phyloP scores from a whole-genome alignment of 2,797 vertebrate species.

The Hyperoplus lanceolatus region DNA sequence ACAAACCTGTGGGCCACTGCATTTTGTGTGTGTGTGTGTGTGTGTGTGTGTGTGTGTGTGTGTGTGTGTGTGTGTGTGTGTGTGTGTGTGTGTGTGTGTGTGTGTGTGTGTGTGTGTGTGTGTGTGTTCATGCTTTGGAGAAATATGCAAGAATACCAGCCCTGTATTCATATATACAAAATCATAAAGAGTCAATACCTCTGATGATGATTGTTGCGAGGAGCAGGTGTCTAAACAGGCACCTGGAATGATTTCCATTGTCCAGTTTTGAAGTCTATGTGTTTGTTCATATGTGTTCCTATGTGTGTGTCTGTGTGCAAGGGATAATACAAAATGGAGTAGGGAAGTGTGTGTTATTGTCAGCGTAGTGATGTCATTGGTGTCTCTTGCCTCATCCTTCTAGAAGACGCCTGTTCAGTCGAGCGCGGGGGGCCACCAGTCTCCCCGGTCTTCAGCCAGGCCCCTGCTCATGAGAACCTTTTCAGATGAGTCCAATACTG shows the following conservation, averaged over 20 bases:
- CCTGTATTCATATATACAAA: not conserved
- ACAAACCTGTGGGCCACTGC: constrained; percentile 49
- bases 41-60: constrained; percentile 14
- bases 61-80: constrained; percentile 48
- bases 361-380: constrained; percentile 80
- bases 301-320: constrained; percentile 42
- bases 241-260: constrained; percentile 32
- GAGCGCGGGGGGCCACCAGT: constrained; percentile 86
- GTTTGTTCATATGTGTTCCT: constrained; percentile 44
- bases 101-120: constrained; percentile 32
- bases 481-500: constrained; percentile 97
- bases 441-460: constrained; percentile 92
- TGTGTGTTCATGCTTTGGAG: constrained; percentile 4
- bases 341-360: constrained; percentile 56
- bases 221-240: constrained; percentile 12
- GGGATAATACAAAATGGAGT: constrained; percentile 19
- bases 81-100: constrained; percentile 33
- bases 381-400: constrained; percentile 92
- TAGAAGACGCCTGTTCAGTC: constrained; percentile 92
- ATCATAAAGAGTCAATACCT: constrained; percentile 3
- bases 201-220: constrained; percentile 10
- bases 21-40: constrained; percentile 44
- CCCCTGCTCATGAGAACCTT: constrained; percentile 99
- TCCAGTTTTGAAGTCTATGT: constrained; percentile 54
- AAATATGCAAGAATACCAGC: constrained; percentile 22